These are phyloP conservation scores for Orchestes rusci DNA, from an alignment of 2,888 invertebrate genomes.

Conservation along the genomic window DNA sequence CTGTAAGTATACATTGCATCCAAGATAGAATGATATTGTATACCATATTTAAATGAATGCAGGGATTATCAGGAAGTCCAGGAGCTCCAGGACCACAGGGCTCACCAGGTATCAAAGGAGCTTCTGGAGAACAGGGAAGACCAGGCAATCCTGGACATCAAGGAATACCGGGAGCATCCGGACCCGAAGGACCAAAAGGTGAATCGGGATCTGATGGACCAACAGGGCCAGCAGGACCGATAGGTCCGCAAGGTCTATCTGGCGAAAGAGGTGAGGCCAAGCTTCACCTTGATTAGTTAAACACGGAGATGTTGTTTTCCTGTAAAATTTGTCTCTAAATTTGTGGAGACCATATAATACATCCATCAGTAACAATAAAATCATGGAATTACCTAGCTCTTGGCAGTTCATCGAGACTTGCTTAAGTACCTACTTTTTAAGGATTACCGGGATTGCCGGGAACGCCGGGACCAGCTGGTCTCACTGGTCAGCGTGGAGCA, in stretches of 20 bases:
- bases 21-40: background rate
- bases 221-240: constrained; percentile 61
- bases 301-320: background rate
- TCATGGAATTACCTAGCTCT: too few relatives aligned
- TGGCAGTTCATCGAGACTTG: too few relatives aligned
- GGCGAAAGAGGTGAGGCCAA: constrained; percentile 53
- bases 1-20: constrained; percentile 45
- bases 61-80: constrained; percentile 65
- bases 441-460: constrained; percentile 47
- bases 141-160: constrained; percentile 59
- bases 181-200: constrained; percentile 68
- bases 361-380: constrained; percentile 1
- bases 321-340: background rate
- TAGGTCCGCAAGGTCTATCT: constrained; percentile 60
- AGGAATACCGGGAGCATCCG: constrained; percentile 65
- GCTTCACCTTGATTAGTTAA: background rate
- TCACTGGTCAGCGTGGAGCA: constrained; percentile 57
- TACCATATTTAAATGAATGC: constrained; percentile 3
- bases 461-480: constrained; percentile 55
- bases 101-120: constrained; percentile 63
- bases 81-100: constrained; percentile 69
- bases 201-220: constrained; percentile 64
- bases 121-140: constrained; percentile 61
- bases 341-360: too few relatives aligned
- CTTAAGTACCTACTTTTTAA: too few relatives aligned